Conservation (phyloP, 2,888 invertebrate genomes). For the Drosophila nr. perissopoda region DNA sequence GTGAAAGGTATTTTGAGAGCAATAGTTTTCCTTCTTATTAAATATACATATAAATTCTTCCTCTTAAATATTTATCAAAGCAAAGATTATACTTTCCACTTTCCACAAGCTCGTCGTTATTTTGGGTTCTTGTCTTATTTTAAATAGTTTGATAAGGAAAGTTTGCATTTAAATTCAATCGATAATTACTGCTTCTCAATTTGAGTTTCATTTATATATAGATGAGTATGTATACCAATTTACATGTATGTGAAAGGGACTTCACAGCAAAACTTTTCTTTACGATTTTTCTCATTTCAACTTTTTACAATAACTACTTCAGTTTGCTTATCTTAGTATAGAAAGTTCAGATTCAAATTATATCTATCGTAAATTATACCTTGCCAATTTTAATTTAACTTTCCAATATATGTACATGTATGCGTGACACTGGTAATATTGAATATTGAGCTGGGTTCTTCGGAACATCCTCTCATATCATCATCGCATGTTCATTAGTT, state of each 20-base stretch:
- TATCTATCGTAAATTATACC: neutral
- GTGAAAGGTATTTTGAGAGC: neutral
- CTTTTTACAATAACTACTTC: neutral
- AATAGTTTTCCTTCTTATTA: neutral
- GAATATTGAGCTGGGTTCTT: constrained; percentile 6
- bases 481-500: constrained; percentile 25
- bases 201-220: neutral
- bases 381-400: neutral
- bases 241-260: neutral
- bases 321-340: neutral
- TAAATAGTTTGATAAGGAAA: neutral
- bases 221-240: neutral
- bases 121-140: neutral
- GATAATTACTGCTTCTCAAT: neutral
- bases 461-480: constrained; percentile 5
- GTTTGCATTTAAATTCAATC: neutral
- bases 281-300: neutral
- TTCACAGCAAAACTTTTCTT: neutral
- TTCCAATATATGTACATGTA: neutral
- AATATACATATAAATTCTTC: neutral
- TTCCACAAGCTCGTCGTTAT: neutral
- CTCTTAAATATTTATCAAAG: neutral
- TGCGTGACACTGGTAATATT: neutral
- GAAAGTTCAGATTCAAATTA: neutral
- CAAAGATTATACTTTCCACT: neutral